Conservation (phyloP, 2,888 invertebrate species). For the Bibio marci region DNA sequence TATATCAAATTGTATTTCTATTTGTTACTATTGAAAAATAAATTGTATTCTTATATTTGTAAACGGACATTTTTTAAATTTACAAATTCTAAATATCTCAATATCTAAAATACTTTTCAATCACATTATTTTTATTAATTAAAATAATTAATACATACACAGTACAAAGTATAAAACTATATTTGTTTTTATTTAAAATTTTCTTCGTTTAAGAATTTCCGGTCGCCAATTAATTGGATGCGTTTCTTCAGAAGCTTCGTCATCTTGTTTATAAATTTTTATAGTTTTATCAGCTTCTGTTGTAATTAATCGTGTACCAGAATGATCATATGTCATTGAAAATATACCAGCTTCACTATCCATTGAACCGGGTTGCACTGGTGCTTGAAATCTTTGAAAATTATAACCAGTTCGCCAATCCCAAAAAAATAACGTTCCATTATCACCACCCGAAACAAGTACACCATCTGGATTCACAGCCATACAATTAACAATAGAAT, state of each 20-base stretch:
- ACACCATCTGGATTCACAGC: conserved; percentile 91
- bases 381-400: conserved; percentile 83
- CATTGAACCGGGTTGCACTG: conserved; percentile 97
- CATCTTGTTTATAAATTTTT: conserved; percentile 97
- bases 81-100: too few species aligned
- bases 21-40: too few species aligned
- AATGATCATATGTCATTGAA: conserved; percentile 86
- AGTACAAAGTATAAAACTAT: too few species aligned
- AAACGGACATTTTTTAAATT: too few species aligned
- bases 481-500: conserved; percentile 92
- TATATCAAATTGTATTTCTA: too few species aligned
- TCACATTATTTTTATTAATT: too few species aligned
- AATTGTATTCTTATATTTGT: too few species aligned
- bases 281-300: conserved; percentile 99
- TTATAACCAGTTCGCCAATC: conserved; percentile 99
- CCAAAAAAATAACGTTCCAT: conserved; percentile 95
- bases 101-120: too few species aligned
- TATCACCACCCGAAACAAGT: conserved; percentile 94
- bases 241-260: conserved; percentile 84
- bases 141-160: too few species aligned
- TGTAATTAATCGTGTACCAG: conserved; percentile 87
- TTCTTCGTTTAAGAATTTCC: conserved; percentile 81
- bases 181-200: too few species aligned
- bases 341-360: conserved; percentile 98
- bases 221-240: conserved; percentile 98